These are phyloP conservation scores for Trogon melanurus DNA, from an alignment of 2,113 vertebrate genomes.

Conservation along the genomic window DNA sequence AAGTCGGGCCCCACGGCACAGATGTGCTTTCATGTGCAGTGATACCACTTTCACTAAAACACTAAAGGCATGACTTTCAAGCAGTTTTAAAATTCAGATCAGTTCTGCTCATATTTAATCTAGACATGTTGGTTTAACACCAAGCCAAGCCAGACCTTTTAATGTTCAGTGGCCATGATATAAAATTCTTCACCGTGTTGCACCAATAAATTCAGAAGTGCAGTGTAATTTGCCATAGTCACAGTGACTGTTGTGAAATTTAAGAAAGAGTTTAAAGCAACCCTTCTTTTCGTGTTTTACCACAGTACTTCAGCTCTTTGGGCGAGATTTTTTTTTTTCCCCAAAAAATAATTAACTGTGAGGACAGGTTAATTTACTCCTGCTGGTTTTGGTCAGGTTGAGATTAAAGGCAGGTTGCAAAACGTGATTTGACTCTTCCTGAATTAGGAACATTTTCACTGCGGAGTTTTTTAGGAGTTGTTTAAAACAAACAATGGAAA, in stretches of 20 bases:
- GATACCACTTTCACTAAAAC: conserved; percentile 72
- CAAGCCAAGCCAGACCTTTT: conserved; percentile 80
- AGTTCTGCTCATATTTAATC: conserved; percentile 79
- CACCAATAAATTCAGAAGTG: conserved; percentile 76
- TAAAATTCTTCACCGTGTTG: conserved; percentile 76
- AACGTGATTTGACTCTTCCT: background rate
- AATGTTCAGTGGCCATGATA: conserved; percentile 78
- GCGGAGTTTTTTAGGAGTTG: conserved; percentile 62
- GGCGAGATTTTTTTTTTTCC: background rate
- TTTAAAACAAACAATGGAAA: conserved; percentile 72
- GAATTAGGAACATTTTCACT: conserved; percentile 23
- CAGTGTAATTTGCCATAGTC: conserved; percentile 58
- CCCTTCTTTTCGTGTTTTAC: background rate
- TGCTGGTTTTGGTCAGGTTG: background rate
- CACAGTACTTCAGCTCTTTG: background rate
- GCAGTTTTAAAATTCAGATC: conserved; percentile 80
- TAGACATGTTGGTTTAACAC: conserved; percentile 82
- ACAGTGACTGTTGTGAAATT: conserved; percentile 45
- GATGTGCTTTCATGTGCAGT: conserved; percentile 65
- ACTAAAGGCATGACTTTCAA: conserved; percentile 71
- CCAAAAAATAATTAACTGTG: background rate
- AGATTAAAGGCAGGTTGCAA: background rate
- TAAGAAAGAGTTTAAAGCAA: conserved; percentile 38
- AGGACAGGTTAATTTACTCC: background rate
- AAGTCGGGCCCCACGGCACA: conserved; percentile 8